Evolutionary conservation across 2,888 invertebrate species (phyloP).

Genomic region (Atrina japonica): DNA sequence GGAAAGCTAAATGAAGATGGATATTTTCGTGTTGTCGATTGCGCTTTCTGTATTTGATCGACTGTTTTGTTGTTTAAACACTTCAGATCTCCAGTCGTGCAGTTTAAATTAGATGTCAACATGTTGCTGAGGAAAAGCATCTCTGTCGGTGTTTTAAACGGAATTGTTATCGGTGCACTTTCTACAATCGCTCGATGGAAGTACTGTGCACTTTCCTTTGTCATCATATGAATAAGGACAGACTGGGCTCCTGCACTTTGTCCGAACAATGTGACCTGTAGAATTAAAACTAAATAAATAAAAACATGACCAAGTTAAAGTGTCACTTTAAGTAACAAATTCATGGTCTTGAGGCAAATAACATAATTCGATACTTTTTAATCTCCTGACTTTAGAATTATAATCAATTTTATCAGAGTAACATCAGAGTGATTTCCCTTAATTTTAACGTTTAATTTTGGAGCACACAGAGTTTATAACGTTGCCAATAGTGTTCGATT

Average conservation of each 20-base stretch:
- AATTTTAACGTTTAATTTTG: too few relatives aligned
- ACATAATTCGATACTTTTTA: too few relatives aligned
- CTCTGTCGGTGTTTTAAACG: slow-evolving; percentile 58
- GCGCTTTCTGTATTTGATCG: slow-evolving; percentile 65
- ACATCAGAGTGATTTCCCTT: too few relatives aligned
- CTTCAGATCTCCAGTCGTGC: slow-evolving; percentile 52
- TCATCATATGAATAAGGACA: slow-evolving; percentile 53
- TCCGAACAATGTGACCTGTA: slow-evolving; percentile 61
- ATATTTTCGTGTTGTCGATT: slow-evolving; percentile 48
- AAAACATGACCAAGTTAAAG: too few relatives aligned
- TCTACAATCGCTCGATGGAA: slow-evolving; percentile 58
- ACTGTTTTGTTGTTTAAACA: slow-evolving; percentile 62
- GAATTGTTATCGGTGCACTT: slow-evolving; percentile 58
- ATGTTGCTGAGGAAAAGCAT: slow-evolving; percentile 59
- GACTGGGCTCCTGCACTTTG: slow-evolving; percentile 67
- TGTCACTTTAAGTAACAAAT: too few relatives aligned
- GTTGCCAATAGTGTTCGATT: too few relatives aligned
- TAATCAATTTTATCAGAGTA: too few relatives aligned
- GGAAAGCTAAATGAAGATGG: slow-evolving; percentile 67
- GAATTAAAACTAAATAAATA: too few relatives aligned
- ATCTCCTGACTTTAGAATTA: too few relatives aligned
- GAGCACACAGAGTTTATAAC: too few relatives aligned
- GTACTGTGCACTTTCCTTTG: slow-evolving; percentile 44
- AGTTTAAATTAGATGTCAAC: slow-evolving; percentile 53
- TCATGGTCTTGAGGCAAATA: too few relatives aligned